Conservation (phyloP, 2,888 invertebrate genomes). For the Tiphia femorata region DNA sequence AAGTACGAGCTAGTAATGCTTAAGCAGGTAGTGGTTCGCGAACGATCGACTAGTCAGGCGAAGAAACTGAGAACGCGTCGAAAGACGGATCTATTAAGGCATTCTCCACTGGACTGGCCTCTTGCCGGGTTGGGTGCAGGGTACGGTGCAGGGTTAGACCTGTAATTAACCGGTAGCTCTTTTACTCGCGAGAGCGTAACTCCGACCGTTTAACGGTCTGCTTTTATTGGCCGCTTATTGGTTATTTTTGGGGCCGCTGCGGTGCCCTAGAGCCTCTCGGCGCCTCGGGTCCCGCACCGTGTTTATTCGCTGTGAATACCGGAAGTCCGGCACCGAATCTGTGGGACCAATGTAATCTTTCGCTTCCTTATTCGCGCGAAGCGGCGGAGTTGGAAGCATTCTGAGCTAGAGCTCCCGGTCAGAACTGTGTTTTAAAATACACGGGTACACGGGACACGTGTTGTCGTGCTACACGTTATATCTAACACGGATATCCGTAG, state of each 20-base stretch:
- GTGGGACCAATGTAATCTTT: too few relatives aligned
- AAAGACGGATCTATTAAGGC: constrained; percentile 65
- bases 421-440: too few relatives aligned
- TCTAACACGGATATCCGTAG: too few relatives aligned
- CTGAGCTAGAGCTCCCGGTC: too few relatives aligned
- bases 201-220: constrained; percentile 54
- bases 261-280: constrained; percentile 41
- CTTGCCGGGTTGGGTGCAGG: constrained; percentile 8
- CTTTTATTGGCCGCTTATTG: constrained; percentile 67
- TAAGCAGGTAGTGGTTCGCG: background rate
- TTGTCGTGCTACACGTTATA: too few relatives aligned
- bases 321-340: constrained; percentile 44
- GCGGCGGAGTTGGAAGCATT: too few relatives aligned
- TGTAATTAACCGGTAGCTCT: constrained; percentile 69
- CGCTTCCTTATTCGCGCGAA: too few relatives aligned
- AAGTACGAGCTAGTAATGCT: too few relatives aligned
- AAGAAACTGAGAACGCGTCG: constrained; percentile 26
- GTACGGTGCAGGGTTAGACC: constrained; percentile 56
- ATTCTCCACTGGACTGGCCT: constrained; percentile 33
- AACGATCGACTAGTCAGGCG: background rate
- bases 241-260: constrained; percentile 59
- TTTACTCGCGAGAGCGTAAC: constrained; percentile 60
- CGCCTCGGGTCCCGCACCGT: constrained; percentile 34
- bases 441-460: too few relatives aligned
- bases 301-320: constrained; percentile 57